Evolutionary conservation across 2,113 vertebrate genomes (phyloP).

Genomic region (Octodon degus): DNA sequence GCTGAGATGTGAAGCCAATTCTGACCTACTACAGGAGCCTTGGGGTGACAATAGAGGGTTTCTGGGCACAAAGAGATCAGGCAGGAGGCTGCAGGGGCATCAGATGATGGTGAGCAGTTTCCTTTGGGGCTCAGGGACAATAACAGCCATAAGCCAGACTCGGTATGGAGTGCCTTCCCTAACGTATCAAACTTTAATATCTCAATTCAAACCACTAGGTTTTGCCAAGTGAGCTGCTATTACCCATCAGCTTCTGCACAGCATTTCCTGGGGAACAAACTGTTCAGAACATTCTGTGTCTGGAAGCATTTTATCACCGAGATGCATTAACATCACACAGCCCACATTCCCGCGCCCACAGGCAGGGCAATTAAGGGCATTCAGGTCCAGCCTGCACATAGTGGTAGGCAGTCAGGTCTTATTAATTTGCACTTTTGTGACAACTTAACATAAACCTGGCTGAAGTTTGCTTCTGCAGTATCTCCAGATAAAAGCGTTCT

Average conservation of each 20-base stretch:
- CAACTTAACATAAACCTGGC: constrained; percentile 42
- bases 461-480: constrained; percentile 39
- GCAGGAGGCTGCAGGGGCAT: neutral
- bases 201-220: constrained; percentile 47
- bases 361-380: constrained; percentile 57
- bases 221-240: constrained; percentile 11
- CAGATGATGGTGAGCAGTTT: neutral
- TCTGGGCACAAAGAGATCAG: too few relatives aligned
- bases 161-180: neutral
- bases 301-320: constrained; percentile 65
- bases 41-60: neutral
- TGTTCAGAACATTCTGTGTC: constrained; percentile 42
- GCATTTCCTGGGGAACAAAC: constrained; percentile 42
- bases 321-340: neutral
- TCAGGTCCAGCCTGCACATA: neutral
- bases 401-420: constrained; percentile 38
- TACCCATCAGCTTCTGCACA: constrained; percentile 42
- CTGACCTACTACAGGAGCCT: neutral
- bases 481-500: constrained; percentile 48
- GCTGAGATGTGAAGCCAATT: neutral
- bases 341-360: constrained; percentile 1
- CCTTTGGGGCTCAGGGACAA: neutral
- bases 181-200: constrained; percentile 57
- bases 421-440: constrained; percentile 56
- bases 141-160: neutral